Evolutionary conservation across 2,113 vertebrate genomes (phyloP), one percentile per base, ranked within the genome.

Genomic region (Hydrolagus affinis): DNA sequence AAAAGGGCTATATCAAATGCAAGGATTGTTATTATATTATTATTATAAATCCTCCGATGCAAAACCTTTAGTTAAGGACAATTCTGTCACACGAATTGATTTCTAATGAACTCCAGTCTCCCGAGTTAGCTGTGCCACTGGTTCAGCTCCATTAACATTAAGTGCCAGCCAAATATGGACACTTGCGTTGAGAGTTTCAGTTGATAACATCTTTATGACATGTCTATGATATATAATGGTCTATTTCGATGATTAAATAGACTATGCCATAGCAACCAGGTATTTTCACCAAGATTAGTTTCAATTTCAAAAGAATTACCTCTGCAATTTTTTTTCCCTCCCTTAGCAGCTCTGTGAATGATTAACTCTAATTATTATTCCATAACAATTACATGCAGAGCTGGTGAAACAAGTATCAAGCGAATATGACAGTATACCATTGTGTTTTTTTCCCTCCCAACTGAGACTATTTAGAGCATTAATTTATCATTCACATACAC

Each of bases 181-280:
- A 83, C 60, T 28, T 73, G 30, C 66, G 78, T 64, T 66, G 32
- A 66, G 73, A 75, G 62, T 83, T 66, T 83, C 78, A 60, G 32
- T 21, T 83, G 78, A 83, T 83, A 83, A 83, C 17, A 83, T 64
- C 78, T 83, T 83, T 83, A 83, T 32, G 62, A 64, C 66, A 83
- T 66, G 78, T 83, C 25, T 32, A 64, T 83, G 78, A 83, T 32
- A 83, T 66, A 83, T 66, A 83, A 68, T 83, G 62, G 60, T 30
- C 66, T 15, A 83, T 83, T 83, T 66, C 60, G 66, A 64, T 23
- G 32, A 21, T 17, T 32, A 56, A 83, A 32, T 64, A 32, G 8
- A 66, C 60, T 83, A 23, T 32, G 14, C 60, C 62, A 83, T 32
- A 64, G 62, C 60, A 83, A 83, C 28, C 62, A 83, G 28, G 62